Evolutionary conservation across 1,140 invertebrate species (phyloP).

Genomic region (Temnothorax curvispinosus): DNA sequence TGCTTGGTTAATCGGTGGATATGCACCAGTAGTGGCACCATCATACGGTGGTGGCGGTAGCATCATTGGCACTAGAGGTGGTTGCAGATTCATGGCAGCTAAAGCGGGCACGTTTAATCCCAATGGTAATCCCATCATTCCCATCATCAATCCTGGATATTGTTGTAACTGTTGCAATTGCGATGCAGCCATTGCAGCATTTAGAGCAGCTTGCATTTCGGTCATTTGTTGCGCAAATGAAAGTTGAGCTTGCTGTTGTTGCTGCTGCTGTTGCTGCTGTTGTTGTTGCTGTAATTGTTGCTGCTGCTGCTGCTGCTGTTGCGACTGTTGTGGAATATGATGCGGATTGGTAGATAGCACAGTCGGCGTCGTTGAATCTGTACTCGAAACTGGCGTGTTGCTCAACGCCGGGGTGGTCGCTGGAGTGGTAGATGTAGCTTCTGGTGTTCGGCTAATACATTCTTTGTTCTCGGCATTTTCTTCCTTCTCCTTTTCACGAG

Average conservation of each 20-base stretch:
- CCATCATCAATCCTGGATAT: constrained; percentile 86
- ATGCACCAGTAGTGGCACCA: constrained; percentile 86
- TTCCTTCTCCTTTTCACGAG: constrained; percentile 87
- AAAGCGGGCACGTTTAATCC: constrained; percentile 94
- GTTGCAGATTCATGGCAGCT: constrained; percentile 95
- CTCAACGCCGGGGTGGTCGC: constrained; percentile 89
- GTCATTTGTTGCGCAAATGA: constrained; percentile 92
- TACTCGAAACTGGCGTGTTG: constrained; percentile 86
- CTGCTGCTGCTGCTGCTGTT: constrained; percentile 75
- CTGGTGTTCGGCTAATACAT: constrained; percentile 84
- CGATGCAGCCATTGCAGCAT: constrained; percentile 92
- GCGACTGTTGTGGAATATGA: constrained; percentile 66
- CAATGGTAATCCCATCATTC: constrained; percentile 92
- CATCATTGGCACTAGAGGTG: constrained; percentile 95
- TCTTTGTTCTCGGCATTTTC: constrained; percentile 85
- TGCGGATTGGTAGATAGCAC: constrained; percentile 82
- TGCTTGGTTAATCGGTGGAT: constrained; percentile 86
- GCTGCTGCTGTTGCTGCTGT: constrained; percentile 75
- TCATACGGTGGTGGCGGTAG: constrained; percentile 92
- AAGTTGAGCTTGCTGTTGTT: constrained; percentile 84
- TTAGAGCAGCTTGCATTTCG: constrained; percentile 94
- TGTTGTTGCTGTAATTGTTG: constrained; percentile 72
- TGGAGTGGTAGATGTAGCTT: constrained; percentile 87
- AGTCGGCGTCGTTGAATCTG: constrained; percentile 87
- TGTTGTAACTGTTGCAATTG: constrained; percentile 93